Base-by-base conservation (phyloP, 2,797 vertebrate species). In the Gobionotothen gibberifrons region DNA sequence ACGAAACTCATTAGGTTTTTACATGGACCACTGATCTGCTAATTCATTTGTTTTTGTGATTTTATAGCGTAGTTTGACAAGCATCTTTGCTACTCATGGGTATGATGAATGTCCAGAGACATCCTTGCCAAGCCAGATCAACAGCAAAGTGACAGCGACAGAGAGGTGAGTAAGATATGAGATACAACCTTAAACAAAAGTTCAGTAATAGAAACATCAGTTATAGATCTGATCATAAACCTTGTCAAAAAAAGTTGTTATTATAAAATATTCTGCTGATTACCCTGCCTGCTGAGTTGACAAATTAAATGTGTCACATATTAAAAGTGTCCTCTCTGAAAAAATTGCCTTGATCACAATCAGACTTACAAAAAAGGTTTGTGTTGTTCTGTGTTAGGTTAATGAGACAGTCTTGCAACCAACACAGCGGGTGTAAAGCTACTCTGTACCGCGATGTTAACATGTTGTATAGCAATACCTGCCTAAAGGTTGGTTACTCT, bases 41-140 rank as follows among this genome's bases (percentile, higher is more conserved):
- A 1, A 39, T 48, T 11, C 0, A 2, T 52, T 43, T 53, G 47
- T 58, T 46, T 4, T 6, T 71, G 4, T 48, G 9, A 3, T 78
- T 71, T 71, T 70, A 14, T 53, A 93, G 92, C 3, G 0, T 4
- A 15, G 19, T 47, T 71, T 93, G 70, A 69, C 0, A 1, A 55
- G 3, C 3, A 61, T 88, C 13, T 91, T 91, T 39, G 0, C 21
- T 12, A 48, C 52, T 32, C 9, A 0, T 49, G 82, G 79, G 10
- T 93, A 90, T 69, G 91, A 93, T 56, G 53, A 13, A 22, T 76
- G 56, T 58, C 92, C 92, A 53, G 85, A 89, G 52, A 79, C 78
- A 1, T 65, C 76, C 1, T 39, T 90, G 22, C 92, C 91, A 36
- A 73, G 43, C n/a, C 81, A 90, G 76, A 74, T 93, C 16, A 66